Evolutionary conservation across 1,140 invertebrate genomes (phyloP).

Genomic region (Parapsyche elsis): DNA sequence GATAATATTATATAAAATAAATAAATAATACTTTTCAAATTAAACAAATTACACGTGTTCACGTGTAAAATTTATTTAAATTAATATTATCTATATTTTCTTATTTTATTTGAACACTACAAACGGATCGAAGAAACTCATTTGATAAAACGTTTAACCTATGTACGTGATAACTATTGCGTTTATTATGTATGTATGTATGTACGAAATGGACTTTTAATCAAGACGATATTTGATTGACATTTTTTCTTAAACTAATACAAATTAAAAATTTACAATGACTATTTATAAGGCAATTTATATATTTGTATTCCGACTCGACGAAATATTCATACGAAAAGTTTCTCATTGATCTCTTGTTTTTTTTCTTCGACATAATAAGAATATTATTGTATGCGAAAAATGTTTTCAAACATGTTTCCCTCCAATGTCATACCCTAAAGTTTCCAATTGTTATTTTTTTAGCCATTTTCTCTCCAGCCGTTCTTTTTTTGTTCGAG

Average conservation of each 20-base stretch:
- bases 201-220: too few relatives aligned
- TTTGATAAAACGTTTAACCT: too few relatives aligned
- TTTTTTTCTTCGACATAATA: constrained; percentile 18
- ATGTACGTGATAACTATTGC: too few relatives aligned
- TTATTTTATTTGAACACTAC: too few relatives aligned
- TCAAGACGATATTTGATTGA: background rate
- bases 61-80: too few relatives aligned
- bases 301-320: too few relatives aligned
- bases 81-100: too few relatives aligned
- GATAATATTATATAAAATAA: too few relatives aligned
- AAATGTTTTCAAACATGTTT: background rate
- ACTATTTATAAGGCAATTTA: background rate
- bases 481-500: constrained; percentile 24
- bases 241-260: background rate
- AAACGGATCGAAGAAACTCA: too few relatives aligned
- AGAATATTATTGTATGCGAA: constrained; percentile 15
- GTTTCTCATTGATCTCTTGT: background rate
- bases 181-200: too few relatives aligned
- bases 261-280: background rate
- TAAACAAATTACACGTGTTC: too few relatives aligned
- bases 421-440: background rate
- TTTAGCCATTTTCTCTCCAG: constrained; percentile 4
- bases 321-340: background rate
- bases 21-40: too few relatives aligned
- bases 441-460: constrained; percentile 12